Evolutionary conservation across 2,797 vertebrate genomes (phyloP).

Genomic region (Sebastes variabilis): DNA sequence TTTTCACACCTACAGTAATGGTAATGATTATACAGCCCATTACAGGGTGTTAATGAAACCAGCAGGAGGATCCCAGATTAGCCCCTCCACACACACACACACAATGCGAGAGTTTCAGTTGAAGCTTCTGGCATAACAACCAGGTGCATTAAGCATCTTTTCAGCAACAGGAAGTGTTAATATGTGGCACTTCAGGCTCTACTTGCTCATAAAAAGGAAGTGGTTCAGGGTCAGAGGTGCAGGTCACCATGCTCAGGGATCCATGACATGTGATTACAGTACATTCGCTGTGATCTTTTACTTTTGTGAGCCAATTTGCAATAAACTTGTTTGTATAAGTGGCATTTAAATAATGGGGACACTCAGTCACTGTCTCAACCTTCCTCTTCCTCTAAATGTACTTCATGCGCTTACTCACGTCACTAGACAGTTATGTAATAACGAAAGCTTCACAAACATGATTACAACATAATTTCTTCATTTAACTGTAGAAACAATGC

Average conservation of each 20-base stretch:
- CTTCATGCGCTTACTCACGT: not conserved
- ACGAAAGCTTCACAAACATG: not conserved
- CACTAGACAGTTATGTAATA: constrained; percentile 10
- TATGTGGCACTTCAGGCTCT: not conserved
- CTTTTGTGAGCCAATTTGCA: not conserved
- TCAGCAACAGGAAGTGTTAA: constrained; percentile 35
- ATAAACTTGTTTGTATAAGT: not conserved
- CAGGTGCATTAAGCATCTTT: not conserved
- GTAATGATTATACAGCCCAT: constrained; percentile 48
- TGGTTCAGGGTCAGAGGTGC: constrained; percentile 28
- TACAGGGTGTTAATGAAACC: constrained; percentile 60
- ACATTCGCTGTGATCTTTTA: not conserved
- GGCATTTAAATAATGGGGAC: not conserved
- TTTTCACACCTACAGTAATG: constrained; percentile 45
- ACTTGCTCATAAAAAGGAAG: constrained; percentile 33
- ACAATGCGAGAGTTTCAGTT: constrained; percentile 33
- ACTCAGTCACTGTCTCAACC: too few species aligned
- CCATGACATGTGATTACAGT: not conserved
- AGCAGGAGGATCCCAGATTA: constrained; percentile 46
- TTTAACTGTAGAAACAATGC: not conserved
- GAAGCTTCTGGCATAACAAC: not conserved
- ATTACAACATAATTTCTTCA: constrained; percentile 21
- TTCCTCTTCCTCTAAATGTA: not conserved
- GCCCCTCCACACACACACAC: not conserved
- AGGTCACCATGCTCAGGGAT: not conserved